Conservation (phyloP, 2,888 invertebrate species). For the Gymnoscelis rufifasciata region DNA sequence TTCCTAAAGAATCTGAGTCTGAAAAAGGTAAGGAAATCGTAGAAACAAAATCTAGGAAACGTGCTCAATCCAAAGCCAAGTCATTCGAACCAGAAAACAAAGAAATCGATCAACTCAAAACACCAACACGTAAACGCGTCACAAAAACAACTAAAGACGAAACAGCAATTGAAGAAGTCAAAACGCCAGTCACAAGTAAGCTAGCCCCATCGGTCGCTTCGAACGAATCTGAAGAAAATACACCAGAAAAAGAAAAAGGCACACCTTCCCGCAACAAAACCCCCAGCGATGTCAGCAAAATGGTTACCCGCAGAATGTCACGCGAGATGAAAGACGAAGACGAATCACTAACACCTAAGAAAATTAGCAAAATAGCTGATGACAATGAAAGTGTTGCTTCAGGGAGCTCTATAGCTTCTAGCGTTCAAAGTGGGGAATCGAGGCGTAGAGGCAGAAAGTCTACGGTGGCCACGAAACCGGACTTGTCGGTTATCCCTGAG, state of each 20-base stretch:
- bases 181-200: slow-evolving; percentile 53
- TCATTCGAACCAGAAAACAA: slow-evolving; percentile 20
- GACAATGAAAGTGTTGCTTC: slow-evolving; percentile 60
- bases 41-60: slow-evolving; percentile 40
- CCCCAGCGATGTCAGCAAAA: slow-evolving; percentile 57
- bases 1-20: slow-evolving; percentile 2
- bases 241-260: slow-evolving; percentile 42
- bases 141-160: slow-evolving; percentile 1
- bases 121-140: slow-evolving; percentile 52
- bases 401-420: slow-evolving; percentile 52
- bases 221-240: slow-evolving; percentile 39
- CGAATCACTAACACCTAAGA: slow-evolving; percentile 51
- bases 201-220: slow-evolving; percentile 53
- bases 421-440: slow-evolving; percentile 42
- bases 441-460: slow-evolving; percentile 58
- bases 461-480: slow-evolving; percentile 51
- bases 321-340: slow-evolving; percentile 59
- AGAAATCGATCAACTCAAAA: slow-evolving; percentile 35
- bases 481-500: slow-evolving; percentile 70
- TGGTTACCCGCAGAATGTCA: slow-evolving; percentile 62
- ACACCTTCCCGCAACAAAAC: slow-evolving; percentile 48
- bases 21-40: slow-evolving; percentile 2
- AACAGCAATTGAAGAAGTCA: slow-evolving; percentile 31
- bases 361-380: slow-evolving; percentile 44
- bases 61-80: slow-evolving; percentile 38